phyloP scores from a whole-genome alignment of 64 coral and sea anemone genomes.

The Cladopsammia gracilis region DNA sequence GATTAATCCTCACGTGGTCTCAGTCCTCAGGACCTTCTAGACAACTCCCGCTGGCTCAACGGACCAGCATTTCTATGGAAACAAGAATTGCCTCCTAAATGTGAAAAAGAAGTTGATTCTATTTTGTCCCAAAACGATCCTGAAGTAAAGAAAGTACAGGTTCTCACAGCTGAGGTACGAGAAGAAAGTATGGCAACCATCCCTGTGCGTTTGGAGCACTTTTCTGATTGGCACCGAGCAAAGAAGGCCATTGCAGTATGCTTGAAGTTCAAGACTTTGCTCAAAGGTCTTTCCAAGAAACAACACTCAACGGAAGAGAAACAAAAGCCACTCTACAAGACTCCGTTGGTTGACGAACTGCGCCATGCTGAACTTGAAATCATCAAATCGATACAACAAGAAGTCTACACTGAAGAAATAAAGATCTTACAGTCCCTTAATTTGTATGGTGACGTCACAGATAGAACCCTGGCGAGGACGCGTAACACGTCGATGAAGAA shows the following conservation, averaged over 20 bases:
- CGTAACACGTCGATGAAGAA: conserved; percentile 44
- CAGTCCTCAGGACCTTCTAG: conserved; percentile 4
- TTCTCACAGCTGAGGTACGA: not conserved
- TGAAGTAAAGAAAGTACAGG: conserved; percentile 37
- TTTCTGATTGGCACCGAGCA: conserved; percentile 44
- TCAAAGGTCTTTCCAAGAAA: not conserved
- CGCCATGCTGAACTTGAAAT: conserved; percentile 2
- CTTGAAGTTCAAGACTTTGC: not conserved
- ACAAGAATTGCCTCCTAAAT: not conserved
- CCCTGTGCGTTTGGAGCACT: conserved; percentile 5
- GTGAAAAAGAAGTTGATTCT: not conserved
- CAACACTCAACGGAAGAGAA: no score
- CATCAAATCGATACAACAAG: not conserved
- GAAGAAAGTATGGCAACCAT: conserved; percentile 9
- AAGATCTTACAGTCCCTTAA: conserved; percentile 1
- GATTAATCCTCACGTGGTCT: conserved; percentile 40
- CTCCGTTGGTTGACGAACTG: conserved; percentile 38
- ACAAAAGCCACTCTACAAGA: not conserved
- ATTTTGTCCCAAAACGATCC: conserved; percentile 24
- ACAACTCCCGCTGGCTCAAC: conserved; percentile 39
- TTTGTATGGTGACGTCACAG: not conserved
- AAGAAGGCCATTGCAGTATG: conserved; percentile 54
- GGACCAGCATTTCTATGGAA: conserved; percentile 55
- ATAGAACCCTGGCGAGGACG: conserved; percentile 7
- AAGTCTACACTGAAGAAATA: not conserved